Evolutionary conservation across 2,797 vertebrate species (phyloP).

Genomic region (Mycteria americana): DNA sequence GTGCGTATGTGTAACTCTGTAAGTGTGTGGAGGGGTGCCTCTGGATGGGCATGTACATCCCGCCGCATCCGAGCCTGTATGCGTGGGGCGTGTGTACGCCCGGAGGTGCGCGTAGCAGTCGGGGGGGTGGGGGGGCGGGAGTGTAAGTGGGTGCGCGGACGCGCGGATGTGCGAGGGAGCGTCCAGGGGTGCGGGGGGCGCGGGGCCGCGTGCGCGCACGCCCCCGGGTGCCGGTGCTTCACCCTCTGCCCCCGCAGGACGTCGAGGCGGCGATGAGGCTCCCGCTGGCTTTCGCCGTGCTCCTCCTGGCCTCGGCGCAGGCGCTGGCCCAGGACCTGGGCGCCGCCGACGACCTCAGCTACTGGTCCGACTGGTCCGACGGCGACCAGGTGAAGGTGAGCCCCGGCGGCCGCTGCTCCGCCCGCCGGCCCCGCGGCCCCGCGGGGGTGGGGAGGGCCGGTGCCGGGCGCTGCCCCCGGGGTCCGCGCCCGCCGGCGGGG

Average conservation of each 20-base stretch:
- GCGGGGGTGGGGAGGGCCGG: background rate
- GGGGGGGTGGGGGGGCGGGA: too few relatives aligned
- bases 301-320: constrained; percentile 76
- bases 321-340: constrained; percentile 77
- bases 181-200: too few relatives aligned
- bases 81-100: fast-evolving
- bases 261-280: constrained; percentile 79
- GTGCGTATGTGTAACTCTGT: background rate
- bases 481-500: background rate
- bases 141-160: fast-evolving
- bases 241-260: background rate
- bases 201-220: too few relatives aligned
- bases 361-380: constrained; percentile 84
- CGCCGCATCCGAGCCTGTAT: fast-evolving
- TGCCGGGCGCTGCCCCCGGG: background rate
- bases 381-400: constrained; percentile 82
- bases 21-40: fast-evolving
- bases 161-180: fast-evolving
- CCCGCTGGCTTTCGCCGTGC: constrained; percentile 76
- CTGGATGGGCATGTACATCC: fast-evolving
- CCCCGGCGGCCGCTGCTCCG: background rate
- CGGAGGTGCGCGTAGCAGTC: background rate
- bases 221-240: background rate
- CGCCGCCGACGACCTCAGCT: constrained; percentile 81
- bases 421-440: background rate